Evolutionary conservation across 1,140 invertebrate species (phyloP), one percentile per base, ranked within the genome.

Genomic region (Dendrolimus kikuchii): DNA sequence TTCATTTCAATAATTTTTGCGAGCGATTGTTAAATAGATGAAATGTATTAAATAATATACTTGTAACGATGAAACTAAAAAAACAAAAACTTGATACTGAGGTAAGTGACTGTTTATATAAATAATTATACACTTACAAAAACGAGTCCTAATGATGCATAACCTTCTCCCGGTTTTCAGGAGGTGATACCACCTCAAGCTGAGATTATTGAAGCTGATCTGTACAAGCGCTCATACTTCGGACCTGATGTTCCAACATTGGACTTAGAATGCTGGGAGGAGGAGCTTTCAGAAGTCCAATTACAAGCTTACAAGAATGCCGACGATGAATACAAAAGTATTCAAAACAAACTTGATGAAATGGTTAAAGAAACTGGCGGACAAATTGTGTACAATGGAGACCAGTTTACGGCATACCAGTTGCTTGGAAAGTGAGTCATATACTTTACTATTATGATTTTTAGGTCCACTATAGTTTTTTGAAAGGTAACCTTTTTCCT

Each of bases 211-310:
- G 83, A 86, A 54, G 83, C 83, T 5, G 83, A 86, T 60, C 60
- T 85, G 40, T 86, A 86, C 49, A 86, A 86, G 53, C 69, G 83
- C 4, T 71, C 76, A 5, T 88, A 88, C 59, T 88, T 85, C 55
- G 87, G 87, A 5, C 87, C 87, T 42, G 87, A 86, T 67, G 77
- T 86, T 5, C 87, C 83, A 2, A 91, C 90, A 5, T 70, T 93
- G 10, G 90, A 92, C 59, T 78, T 93, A 63, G 92, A 93, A 49
- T 92, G 91, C 60, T 87, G 86, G 75, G 90, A 92, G 48, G 92
- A 93, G 45, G 92, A 92, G 45, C 74, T 93, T 0, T 91, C 89
- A 5, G 89, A 91, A 52, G 88, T 81, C 5, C 92, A 93, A 67
- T 67, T 90, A 7, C 64, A 83, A 52, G 76, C 86, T 39, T 87